Evolutionary conservation across 2,888 invertebrate species (phyloP).

Genomic region (Pteria penguin): DNA sequence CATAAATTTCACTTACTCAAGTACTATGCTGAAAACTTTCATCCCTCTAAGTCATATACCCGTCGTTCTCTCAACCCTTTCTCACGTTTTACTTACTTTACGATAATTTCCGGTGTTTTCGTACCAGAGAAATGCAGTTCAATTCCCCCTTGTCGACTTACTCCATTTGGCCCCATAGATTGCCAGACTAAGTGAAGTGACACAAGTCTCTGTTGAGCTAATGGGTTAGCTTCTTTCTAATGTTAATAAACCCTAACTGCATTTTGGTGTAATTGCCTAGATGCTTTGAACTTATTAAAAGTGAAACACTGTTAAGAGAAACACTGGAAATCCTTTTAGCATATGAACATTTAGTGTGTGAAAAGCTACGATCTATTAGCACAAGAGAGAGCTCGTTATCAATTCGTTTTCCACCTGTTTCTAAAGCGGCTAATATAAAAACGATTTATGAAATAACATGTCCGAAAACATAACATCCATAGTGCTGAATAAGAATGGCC

Average conservation of each 20-base stretch:
- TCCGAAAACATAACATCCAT: slow-evolving; percentile 2
- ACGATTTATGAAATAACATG: slow-evolving; percentile 26
- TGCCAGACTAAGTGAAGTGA: no score
- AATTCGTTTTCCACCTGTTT: slow-evolving; percentile 30
- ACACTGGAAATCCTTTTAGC: slow-evolving; percentile 1
- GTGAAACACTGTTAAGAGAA: slow-evolving; percentile 23
- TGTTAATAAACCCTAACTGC: slow-evolving; percentile 24
- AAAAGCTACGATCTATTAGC: background rate
- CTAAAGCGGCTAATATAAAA: slow-evolving; percentile 26
- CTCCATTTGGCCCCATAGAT: no score
- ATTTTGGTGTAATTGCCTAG: slow-evolving; percentile 25
- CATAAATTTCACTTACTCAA: no score
- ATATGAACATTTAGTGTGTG: slow-evolving; percentile 9
- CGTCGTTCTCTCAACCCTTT: no score
- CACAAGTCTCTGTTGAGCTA: slow-evolving; percentile 26
- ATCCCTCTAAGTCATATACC: no score
- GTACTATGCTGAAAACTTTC: no score
- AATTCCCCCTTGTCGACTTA: no score
- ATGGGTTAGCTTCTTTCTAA: slow-evolving; percentile 27
- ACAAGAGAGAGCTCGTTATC: slow-evolving; percentile 9
- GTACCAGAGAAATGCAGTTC: no score
- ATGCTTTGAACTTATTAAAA: slow-evolving; percentile 34
- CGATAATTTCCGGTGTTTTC: no score
- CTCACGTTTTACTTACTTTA: no score
- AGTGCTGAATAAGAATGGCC: slow-evolving; percentile 31